phyloP scores from a whole-genome alignment of 2,113 vertebrate species.

The Tylochromis polylepis region DNA sequence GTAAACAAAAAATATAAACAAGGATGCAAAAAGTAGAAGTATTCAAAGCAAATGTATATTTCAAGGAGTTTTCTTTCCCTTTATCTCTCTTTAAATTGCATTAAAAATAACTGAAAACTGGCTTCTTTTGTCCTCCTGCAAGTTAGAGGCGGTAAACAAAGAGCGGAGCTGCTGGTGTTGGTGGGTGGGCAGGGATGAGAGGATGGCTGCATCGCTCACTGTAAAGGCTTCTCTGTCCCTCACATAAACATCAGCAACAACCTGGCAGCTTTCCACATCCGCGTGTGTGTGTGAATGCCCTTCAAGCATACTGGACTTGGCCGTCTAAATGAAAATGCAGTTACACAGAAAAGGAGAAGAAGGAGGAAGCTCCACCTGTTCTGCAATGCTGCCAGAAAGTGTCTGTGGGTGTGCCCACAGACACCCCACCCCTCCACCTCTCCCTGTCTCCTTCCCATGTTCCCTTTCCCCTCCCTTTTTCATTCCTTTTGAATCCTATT shows the following conservation, averaged over 20 bases:
- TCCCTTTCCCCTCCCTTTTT: not conserved
- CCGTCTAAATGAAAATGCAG: not conserved
- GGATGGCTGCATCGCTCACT: slow-evolving; percentile 26
- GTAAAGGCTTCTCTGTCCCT: not conserved
- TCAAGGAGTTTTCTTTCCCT: not conserved
- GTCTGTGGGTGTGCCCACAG: not conserved
- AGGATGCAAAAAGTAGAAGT: not conserved
- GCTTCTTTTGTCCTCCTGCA: not conserved
- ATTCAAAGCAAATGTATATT: not conserved
- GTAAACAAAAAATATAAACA: not conserved
- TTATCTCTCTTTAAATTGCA: not conserved
- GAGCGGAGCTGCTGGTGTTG: not conserved
- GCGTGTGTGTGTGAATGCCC: not conserved
- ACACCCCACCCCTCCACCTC: not conserved
- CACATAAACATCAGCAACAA: slow-evolving; percentile 21
- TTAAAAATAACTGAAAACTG: not conserved
- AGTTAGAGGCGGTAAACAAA: not conserved
- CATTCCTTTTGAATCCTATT: not conserved
- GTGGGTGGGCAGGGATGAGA: not conserved
- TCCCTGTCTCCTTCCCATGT: not conserved
- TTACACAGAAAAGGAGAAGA: not conserved
- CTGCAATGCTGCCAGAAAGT: not conserved
- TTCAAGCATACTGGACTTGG: slow-evolving; percentile 20
- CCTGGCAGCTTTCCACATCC: slow-evolving; percentile 15
- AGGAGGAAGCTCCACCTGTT: slow-evolving; percentile 33